Percentiles rank a stretch among this genome's conserved stretches.
These are phyloP conservation scores for Lordiphosa collinella DNA, from an alignment of 1,140 invertebrate species.

Conservation along the genomic window DNA sequence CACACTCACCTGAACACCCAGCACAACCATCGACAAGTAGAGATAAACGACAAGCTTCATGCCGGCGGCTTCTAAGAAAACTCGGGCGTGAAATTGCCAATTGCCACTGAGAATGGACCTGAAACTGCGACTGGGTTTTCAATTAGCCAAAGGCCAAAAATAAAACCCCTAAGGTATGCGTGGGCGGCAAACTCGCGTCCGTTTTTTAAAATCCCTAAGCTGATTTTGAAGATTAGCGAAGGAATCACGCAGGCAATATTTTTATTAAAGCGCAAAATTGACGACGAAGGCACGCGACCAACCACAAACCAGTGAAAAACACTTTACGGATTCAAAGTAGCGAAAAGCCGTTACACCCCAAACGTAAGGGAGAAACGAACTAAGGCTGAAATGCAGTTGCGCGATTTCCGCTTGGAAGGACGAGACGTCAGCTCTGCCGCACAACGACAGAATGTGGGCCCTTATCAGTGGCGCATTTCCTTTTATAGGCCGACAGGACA, in stretches of 20 bases:
- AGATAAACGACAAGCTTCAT: constrained; percentile 67
- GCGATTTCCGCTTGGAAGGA: constrained; percentile 32
- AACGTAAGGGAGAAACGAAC: constrained; percentile 28
- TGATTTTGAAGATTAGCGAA: constrained; percentile 47
- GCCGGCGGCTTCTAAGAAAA: constrained; percentile 24
- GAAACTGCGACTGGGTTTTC: constrained; percentile 23
- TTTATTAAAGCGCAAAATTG: constrained; percentile 54
- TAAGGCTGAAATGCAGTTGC: constrained; percentile 8
- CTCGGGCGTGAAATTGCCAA: constrained; percentile 26
- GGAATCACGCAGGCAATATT: constrained; percentile 52
- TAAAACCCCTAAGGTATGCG: background rate
- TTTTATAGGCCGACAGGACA: constrained; percentile 64
- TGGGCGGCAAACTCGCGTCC: constrained; percentile 11
- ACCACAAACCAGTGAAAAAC: constrained; percentile 8
- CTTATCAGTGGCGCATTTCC: constrained; percentile 75
- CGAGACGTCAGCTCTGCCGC: constrained; percentile 70
- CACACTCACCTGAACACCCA: constrained; percentile 72
- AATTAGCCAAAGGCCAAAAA: constrained; percentile 40
- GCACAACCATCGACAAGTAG: constrained; percentile 67
- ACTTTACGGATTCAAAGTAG: constrained; percentile 26
- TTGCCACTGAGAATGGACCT: constrained; percentile 14
- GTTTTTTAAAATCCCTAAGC: constrained; percentile 21
- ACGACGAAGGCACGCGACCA: constrained; percentile 18
- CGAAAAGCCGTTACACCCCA: constrained; percentile 47
- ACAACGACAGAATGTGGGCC: constrained; percentile 72